These are phyloP conservation scores for Henricia sp. DNA, from an alignment of 53 echinoderm and acorn worm genomes.

Conservation along the genomic window DNA sequence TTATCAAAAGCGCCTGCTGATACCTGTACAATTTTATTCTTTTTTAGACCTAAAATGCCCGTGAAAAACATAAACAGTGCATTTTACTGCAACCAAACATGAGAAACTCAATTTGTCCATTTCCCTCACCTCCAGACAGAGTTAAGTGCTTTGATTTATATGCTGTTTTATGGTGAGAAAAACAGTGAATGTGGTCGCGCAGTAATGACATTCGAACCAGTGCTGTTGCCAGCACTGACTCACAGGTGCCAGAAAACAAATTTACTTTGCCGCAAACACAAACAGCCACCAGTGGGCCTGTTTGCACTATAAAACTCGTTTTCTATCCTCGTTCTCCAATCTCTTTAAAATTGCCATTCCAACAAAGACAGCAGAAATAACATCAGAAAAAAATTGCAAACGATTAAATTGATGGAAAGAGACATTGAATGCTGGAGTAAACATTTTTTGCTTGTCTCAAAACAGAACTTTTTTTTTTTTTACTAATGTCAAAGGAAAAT, in stretches of 20 bases:
- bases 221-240: not conserved
- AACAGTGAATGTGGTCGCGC: not conserved
- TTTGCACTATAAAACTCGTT: constrained; percentile 16
- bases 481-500: no score
- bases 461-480: no score
- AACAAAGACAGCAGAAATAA: constrained; percentile 11
- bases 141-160: constrained; percentile 34
- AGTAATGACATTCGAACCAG: constrained; percentile 21
- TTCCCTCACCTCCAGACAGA: not conserved
- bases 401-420: not conserved
- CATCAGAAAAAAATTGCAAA: not conserved
- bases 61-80: no score
- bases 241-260: constrained; percentile 48
- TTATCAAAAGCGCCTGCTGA: no score
- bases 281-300: constrained; percentile 31
- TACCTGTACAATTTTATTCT: no score
- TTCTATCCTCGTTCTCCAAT: not conserved
- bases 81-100: not conserved
- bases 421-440: not conserved
- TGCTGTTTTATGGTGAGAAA: constrained; percentile 23
- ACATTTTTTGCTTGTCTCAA: no score
- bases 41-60: no score
- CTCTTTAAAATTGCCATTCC: not conserved
- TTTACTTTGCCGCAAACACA: constrained; percentile 49
- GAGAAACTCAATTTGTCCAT: constrained; percentile 2